These are phyloP conservation scores for Nomia melanderi DNA, from an alignment of 1,140 invertebrate genomes.

Conservation along the genomic window DNA sequence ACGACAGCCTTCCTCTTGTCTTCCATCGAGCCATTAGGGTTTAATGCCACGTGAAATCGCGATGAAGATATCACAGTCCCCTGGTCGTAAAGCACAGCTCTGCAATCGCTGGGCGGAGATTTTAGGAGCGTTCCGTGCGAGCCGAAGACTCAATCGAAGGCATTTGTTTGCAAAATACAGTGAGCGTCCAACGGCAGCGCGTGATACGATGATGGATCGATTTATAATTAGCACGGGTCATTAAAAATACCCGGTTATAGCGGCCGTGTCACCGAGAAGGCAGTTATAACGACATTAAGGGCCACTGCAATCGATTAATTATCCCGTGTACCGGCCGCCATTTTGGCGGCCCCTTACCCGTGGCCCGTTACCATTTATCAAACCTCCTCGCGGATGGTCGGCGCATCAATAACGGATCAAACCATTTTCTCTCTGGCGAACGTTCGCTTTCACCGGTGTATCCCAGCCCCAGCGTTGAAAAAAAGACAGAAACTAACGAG, in stretches of 20 bases:
- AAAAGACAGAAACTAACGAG: constrained; percentile 29
- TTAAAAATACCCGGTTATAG: neutral
- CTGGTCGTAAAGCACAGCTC: too few species aligned
- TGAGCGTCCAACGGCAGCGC: too few species aligned
- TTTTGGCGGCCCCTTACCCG: neutral
- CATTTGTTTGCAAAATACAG: too few species aligned
- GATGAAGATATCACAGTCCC: too few species aligned
- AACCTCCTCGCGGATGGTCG: neutral
- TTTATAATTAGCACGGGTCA: neutral
- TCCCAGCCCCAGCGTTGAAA: neutral
- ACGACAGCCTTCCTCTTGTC: too few species aligned
- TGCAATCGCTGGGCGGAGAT: too few species aligned
- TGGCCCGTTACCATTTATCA: constrained; percentile 29
- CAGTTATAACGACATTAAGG: neutral
- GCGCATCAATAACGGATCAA: constrained; percentile 12
- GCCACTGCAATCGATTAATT: neutral
- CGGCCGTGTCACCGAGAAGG: neutral
- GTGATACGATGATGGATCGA: too few species aligned
- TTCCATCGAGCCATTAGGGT: too few species aligned
- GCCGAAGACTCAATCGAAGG: too few species aligned
- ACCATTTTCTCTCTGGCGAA: neutral
- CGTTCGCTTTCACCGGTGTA: too few species aligned
- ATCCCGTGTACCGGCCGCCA: neutral
- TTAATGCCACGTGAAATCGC: too few species aligned
- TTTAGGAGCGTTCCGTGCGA: too few species aligned